Evolutionary conservation across 1,140 invertebrate species (phyloP).

Genomic region (Cydia strobilella): DNA sequence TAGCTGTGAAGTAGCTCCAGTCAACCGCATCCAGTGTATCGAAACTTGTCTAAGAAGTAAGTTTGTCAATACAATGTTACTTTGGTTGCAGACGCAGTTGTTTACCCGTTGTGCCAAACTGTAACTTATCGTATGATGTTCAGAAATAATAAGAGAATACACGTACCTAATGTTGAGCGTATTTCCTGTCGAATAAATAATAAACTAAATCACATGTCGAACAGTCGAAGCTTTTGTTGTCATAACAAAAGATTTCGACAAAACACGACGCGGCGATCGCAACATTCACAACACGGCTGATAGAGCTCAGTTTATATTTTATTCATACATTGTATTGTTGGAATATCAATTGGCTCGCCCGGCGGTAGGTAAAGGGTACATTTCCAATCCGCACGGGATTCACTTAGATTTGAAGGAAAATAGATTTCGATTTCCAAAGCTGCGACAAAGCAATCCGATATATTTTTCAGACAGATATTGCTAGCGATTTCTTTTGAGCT

Average conservation of each 20-base stretch:
- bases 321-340: constrained; percentile 80
- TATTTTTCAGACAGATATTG: constrained; percentile 81
- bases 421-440: constrained; percentile 80
- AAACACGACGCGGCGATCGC: constrained; percentile 68
- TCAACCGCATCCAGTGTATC: no score
- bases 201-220: constrained; percentile 29
- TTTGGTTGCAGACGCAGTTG: background rate
- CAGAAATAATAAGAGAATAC: background rate
- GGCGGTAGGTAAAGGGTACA: constrained; percentile 80
- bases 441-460: constrained; percentile 80
- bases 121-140: background rate
- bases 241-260: constrained; percentile 48
- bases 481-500: constrained; percentile 80
- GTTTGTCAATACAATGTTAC: background rate
- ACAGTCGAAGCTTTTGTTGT: constrained; percentile 23
- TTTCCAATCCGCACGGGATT: constrained; percentile 80
- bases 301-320: constrained; percentile 79
- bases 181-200: constrained; percentile 36
- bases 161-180: constrained; percentile 39
- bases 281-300: constrained; percentile 62
- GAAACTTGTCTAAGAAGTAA: background rate
- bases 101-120: background rate
- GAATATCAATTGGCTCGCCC: constrained; percentile 80
- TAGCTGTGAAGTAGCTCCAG: no score
- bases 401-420: constrained; percentile 81